A percentile compares a stretch with the other conserved stretches of the same genome.
phyloP scores from a whole-genome alignment of 2,797 vertebrate species.

The Danio aesculapii region DNA sequence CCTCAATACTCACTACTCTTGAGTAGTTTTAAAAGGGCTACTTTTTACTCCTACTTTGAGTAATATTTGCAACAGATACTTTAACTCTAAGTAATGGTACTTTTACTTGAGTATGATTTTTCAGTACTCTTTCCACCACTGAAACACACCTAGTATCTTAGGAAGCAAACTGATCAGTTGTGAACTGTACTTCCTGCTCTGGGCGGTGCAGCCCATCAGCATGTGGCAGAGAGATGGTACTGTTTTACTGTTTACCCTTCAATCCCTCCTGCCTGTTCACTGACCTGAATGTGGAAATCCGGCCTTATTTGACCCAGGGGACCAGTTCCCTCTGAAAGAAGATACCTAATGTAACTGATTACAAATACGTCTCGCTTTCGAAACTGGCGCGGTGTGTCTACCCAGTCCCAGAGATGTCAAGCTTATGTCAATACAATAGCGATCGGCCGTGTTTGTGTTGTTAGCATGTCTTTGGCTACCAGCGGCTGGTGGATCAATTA shows the following conservation, averaged over 20 bases:
- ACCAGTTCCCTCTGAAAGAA: slow-evolving; percentile 97
- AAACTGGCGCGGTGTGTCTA: slow-evolving; percentile 93
- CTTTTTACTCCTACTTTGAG: too few species aligned
- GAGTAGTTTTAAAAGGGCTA: too few species aligned
- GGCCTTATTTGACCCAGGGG: slow-evolving; percentile 96
- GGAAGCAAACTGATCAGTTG: slow-evolving; percentile 63
- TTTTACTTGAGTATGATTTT: too few species aligned
- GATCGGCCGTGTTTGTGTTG: slow-evolving; percentile 93
- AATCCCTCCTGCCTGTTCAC: slow-evolving; percentile 84
- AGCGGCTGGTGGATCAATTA: slow-evolving; percentile 99
- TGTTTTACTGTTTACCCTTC: slow-evolving; percentile 82
- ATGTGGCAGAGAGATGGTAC: slow-evolving; percentile 90
- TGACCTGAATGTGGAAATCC: slow-evolving; percentile 96
- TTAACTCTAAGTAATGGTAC: too few species aligned
- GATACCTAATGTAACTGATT: slow-evolving; percentile 97
- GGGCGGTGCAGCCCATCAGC: slow-evolving; percentile 85
- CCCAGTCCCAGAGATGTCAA: slow-evolving; percentile 85
- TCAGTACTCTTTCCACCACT: too few species aligned
- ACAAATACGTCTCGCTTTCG: slow-evolving; percentile 96
- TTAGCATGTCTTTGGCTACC: slow-evolving; percentile 91
- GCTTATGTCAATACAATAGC: slow-evolving; percentile 93
- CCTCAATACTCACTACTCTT: too few species aligned
- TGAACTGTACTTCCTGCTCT: slow-evolving; percentile 83
- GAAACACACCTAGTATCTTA: too few species aligned
- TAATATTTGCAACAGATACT: too few species aligned